These are phyloP conservation scores for Pomatorhinus ruficollis DNA, from an alignment of 2,113 vertebrate genomes.

Conservation along the genomic window DNA sequence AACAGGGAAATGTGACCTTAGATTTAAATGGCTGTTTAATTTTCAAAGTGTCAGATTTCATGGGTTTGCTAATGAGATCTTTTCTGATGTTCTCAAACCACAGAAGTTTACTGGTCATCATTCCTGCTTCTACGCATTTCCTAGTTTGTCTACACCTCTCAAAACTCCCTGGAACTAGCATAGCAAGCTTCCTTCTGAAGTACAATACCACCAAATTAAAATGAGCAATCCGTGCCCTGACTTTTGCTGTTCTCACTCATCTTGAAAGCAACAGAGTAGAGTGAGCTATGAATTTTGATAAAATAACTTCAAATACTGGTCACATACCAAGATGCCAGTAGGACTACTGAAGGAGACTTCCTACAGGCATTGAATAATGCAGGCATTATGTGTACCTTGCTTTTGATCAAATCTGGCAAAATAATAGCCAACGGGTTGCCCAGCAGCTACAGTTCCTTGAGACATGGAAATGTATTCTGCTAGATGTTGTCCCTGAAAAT, in stretches of 20 bases:
- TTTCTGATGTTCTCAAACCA: background rate
- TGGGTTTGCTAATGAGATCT: background rate
- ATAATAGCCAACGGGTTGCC: background rate
- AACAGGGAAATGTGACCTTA: background rate
- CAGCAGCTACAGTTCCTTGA: background rate
- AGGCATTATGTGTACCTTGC: background rate
- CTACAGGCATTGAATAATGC: background rate
- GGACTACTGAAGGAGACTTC: background rate
- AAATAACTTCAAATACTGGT: background rate
- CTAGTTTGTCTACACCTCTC: background rate
- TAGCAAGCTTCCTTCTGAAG: fast-evolving
- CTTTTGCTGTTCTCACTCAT: background rate
- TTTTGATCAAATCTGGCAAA: background rate
- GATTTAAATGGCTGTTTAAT: background rate
- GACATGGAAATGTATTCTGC: background rate
- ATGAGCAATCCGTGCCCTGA: background rate
- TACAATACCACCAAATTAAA: background rate
- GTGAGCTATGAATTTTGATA: background rate
- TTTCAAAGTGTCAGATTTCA: background rate
- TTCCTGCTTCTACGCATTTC: background rate
- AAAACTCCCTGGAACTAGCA: background rate
- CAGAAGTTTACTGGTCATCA: background rate
- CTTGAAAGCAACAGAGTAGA: background rate
- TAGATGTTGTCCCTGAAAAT: background rate
- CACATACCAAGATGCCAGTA: background rate